Evolutionary conservation across 2,888 invertebrate genomes (phyloP), one percentile per base, ranked within the genome.

Genomic region (Mythimna vitellina): DNA sequence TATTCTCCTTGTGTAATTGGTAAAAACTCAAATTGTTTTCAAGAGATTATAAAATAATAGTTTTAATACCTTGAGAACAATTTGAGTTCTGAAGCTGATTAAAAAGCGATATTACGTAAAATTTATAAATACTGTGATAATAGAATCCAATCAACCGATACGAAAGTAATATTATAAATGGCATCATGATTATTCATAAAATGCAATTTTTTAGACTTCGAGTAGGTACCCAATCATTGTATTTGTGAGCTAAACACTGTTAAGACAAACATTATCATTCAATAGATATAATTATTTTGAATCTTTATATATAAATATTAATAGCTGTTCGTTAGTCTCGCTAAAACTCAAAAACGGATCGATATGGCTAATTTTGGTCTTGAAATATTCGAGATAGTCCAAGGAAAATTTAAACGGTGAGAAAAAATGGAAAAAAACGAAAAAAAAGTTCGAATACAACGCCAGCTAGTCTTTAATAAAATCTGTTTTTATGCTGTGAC

Each of bases 111-210:
- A 7, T 35, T 66, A 74, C 20, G 51, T 65, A 42, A 58, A 20
- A 51, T n/a, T 57, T 14, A 22, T 68, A 75, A 75, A 61, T 68
- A 54, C 12, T 53, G 14, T 22, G 76, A 75, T 75, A 58, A 46
- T 17, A 20, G 32, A 14, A 17, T 62, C 29, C 9, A 56, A 72
- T 71, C 71, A 14, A 56, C 56, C 17, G 46, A 71, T 62, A 72
- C 62, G 17, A 29, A 69, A 38, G 8, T 49, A 22, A 22, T 57
- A 9, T 8, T 57, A 9, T 8, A 8, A 49, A 63, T 63, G 53
- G n/a, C 22, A 32, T 56, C 20, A 20, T 29, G 46, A 75, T 74
- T 49, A 68, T 60, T 46, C 51, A 35, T 46, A 61, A 12, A 75
- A 35, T 68, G 49, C 68, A 56, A 49, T 46, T 60, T 29, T 9